Conservation (phyloP, 2,797 vertebrate species). For the Decapterus maruadsi region DNA sequence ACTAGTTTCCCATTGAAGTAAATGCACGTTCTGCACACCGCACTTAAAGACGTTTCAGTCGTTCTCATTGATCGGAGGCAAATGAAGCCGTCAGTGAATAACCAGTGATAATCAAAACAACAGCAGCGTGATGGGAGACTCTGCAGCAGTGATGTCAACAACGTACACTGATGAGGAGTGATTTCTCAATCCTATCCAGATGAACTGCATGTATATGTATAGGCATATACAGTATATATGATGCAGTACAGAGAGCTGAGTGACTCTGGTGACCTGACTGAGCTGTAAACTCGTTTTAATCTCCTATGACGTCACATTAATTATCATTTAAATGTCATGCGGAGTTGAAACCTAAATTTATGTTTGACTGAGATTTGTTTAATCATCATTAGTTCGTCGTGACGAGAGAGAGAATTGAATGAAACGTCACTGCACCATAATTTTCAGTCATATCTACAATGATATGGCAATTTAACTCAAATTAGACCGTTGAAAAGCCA, state of each 20-base stretch:
- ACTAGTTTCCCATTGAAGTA: too few species aligned
- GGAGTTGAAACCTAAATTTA: background rate
- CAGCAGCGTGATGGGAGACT: background rate
- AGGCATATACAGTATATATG: background rate
- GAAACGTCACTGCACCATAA: background rate
- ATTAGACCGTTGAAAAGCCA: too few species aligned
- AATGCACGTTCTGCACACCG: background rate
- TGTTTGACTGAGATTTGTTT: background rate
- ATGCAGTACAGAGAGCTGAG: background rate
- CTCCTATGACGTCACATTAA: background rate
- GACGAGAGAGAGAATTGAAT: background rate
- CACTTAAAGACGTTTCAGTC: background rate
- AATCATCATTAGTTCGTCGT: too few species aligned
- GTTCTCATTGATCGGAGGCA: background rate
- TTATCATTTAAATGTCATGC: fast-evolving
- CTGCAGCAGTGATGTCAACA: slow-evolving; percentile 20
- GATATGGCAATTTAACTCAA: too few species aligned
- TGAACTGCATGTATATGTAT: background rate
- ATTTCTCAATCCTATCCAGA: slow-evolving; percentile 26
- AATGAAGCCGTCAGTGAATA: slow-evolving; percentile 23
- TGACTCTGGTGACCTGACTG: background rate
- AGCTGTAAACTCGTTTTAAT: background rate
- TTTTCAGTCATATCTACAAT: background rate
- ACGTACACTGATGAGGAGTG: slow-evolving; percentile 13
- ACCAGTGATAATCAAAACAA: slow-evolving; percentile 13